These are phyloP conservation scores for Syrphus vitripennis DNA, from an alignment of 2,888 invertebrate genomes.

Conservation along the genomic window DNA sequence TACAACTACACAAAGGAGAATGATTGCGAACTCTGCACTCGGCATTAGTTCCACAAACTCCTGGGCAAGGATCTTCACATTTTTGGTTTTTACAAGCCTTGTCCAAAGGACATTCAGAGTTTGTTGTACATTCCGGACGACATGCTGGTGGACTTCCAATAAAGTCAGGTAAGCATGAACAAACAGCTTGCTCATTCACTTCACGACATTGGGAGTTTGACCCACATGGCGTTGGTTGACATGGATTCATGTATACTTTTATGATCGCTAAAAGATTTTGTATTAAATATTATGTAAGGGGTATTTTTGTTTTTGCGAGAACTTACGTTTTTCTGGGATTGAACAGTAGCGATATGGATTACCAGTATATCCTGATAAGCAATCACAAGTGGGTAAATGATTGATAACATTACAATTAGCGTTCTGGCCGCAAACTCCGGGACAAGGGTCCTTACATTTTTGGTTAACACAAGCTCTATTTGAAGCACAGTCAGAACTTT, in stretches of 20 bases:
- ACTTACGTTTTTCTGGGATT: conserved; percentile 82
- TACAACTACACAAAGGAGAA: conserved; percentile 89
- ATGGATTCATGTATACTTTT: conserved; percentile 82
- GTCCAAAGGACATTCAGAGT: conserved; percentile 84
- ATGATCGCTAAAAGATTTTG: conserved; percentile 74
- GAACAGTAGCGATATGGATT: conserved; percentile 88
- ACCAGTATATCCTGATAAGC: conserved; percentile 87
- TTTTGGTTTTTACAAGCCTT: conserved; percentile 86
- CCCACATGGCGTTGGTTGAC: conserved; percentile 86
- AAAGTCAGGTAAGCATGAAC: conserved; percentile 84
- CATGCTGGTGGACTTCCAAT: conserved; percentile 86
- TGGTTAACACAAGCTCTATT: conserved; percentile 87
- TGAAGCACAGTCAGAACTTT: conserved; percentile 89
- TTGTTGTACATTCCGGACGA: conserved; percentile 86
- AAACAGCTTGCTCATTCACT: conserved; percentile 84
- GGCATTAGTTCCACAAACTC: conserved; percentile 85
- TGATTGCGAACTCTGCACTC: conserved; percentile 89
- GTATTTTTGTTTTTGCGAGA: conserved; percentile 76
- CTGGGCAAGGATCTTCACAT: conserved; percentile 86
- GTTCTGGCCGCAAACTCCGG: conserved; percentile 88
- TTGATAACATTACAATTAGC: conserved; percentile 88
- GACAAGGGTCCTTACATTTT: conserved; percentile 90
- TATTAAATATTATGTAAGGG: neutral
- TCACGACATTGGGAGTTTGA: conserved; percentile 85
- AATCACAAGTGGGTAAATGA: conserved; percentile 87